phyloP scores from a whole-genome alignment of 2,888 invertebrate species.

The Bombylius discolor region DNA sequence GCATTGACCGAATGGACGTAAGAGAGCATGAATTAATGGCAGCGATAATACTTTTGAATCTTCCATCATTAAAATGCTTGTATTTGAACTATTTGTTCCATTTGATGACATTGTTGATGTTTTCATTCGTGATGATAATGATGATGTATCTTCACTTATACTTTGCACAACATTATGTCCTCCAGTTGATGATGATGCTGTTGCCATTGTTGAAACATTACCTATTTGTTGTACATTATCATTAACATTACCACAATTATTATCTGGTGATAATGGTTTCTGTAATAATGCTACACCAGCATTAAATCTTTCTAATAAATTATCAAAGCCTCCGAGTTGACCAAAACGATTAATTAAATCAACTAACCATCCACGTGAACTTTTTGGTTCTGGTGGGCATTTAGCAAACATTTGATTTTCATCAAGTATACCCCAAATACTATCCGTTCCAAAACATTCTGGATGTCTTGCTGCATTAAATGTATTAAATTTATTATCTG shows the following conservation, averaged over 20 bases:
- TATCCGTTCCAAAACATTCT: conserved; percentile 31
- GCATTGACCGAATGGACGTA: conserved; percentile 85
- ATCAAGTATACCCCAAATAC: conserved; percentile 45
- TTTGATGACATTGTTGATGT: conserved; percentile 17
- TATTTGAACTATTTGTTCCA: conserved; percentile 14
- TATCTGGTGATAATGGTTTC: conserved; percentile 33
- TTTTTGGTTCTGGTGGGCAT: conserved; percentile 61
- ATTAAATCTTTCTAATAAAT: conserved; percentile 71
- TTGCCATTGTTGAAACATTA: no score
- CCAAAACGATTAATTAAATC: conserved; percentile 93
- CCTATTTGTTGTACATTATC: neutral
- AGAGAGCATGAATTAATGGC: conserved; percentile 63
- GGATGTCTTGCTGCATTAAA: conserved; percentile 33
- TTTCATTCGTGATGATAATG: conserved; percentile 16
- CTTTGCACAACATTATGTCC: no score
- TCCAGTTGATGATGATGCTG: no score
- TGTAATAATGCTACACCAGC: conserved; percentile 49
- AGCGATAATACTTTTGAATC: conserved; percentile 44
- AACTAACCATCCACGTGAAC: conserved; percentile 88
- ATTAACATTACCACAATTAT: neutral
- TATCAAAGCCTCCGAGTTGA: conserved; percentile 76
- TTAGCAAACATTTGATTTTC: conserved; percentile 51
- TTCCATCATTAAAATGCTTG: conserved; percentile 15
- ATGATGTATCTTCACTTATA: conserved; percentile 14
- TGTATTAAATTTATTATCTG: conserved; percentile 74